Conservation (phyloP, 2,113 vertebrate species). For the Sus scrofa region DNA sequence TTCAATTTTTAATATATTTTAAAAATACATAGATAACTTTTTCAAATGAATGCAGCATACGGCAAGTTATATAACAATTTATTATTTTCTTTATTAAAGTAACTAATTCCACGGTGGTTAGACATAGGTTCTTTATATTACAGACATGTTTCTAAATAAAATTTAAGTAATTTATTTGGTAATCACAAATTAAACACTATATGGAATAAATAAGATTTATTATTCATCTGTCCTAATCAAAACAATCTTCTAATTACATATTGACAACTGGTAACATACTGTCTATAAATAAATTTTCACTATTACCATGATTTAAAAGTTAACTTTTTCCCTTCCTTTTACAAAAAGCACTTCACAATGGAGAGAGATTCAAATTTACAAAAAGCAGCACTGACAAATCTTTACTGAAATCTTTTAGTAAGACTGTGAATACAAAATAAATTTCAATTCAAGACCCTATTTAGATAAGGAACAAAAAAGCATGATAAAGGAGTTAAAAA, state of each 20-base stretch:
- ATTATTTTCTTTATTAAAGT: conserved; percentile 30
- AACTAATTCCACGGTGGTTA: conserved; percentile 12
- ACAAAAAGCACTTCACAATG: neutral
- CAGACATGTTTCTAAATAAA: conserved; percentile 43
- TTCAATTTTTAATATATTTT: conserved; percentile 25
- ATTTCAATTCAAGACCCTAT: conserved; percentile 9
- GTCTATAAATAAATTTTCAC: conserved; percentile 33
- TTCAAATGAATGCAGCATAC: conserved; percentile 7
- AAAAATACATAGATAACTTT: conserved; percentile 20
- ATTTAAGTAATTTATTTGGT: conserved; percentile 17
- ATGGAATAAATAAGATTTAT: conserved; percentile 26
- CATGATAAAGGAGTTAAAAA: neutral
- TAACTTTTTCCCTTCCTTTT: conserved; percentile 32
- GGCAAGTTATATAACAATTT: neutral
- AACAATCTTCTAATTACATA: conserved; percentile 42
- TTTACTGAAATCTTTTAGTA: neutral
- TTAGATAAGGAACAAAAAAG: neutral
- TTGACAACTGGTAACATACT: neutral
- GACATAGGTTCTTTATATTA: neutral
- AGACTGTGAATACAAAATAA: conserved; percentile 12
- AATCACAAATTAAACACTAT: conserved; percentile 53
- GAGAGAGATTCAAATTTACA: conserved; percentile 10
- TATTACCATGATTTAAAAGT: conserved; percentile 37
- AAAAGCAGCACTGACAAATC: conserved; percentile 26
- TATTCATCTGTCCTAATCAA: neutral